phyloP scores from a whole-genome alignment of 2,797 vertebrate genomes.

The Fundulus diaphanus region DNA sequence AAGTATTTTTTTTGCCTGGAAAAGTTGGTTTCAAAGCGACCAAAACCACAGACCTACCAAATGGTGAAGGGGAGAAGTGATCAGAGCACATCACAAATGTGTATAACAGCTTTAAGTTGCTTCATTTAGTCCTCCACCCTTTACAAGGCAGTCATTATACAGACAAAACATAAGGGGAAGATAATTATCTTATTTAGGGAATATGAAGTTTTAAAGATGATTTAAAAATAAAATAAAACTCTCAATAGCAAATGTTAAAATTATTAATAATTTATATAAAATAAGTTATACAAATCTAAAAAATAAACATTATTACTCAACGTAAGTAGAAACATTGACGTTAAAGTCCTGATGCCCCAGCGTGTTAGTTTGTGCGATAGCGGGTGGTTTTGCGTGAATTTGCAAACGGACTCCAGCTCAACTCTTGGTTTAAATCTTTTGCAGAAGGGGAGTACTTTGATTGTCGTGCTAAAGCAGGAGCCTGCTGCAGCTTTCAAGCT shows the following conservation, averaged over 20 bases:
- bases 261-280: not conserved
- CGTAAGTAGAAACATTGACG: constrained; percentile 38
- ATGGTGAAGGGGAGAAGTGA: no score
- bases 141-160: no score
- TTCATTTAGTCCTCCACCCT: no score
- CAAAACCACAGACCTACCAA: no score
- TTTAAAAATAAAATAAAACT: not conserved
- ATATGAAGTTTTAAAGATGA: no score
- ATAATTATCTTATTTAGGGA: not conserved
- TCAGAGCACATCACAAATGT: no score
- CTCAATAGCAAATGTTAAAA: not conserved
- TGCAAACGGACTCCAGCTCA: constrained; percentile 50
- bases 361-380: constrained; percentile 17
- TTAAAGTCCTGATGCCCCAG: constrained; percentile 36
- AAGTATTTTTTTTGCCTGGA: no score
- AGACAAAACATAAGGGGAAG: no score
- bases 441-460: constrained; percentile 74
- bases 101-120: no score
- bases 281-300: constrained; percentile 34
- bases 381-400: constrained; percentile 6
- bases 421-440: constrained; percentile 77
- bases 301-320: constrained; percentile 25
- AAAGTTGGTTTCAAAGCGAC: no score
- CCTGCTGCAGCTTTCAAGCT: constrained; percentile 72
- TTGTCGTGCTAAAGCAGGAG: constrained; percentile 69